Base-by-base conservation (phyloP, 2,797 vertebrate species). In the Phyllotis vaccarum region DNA sequence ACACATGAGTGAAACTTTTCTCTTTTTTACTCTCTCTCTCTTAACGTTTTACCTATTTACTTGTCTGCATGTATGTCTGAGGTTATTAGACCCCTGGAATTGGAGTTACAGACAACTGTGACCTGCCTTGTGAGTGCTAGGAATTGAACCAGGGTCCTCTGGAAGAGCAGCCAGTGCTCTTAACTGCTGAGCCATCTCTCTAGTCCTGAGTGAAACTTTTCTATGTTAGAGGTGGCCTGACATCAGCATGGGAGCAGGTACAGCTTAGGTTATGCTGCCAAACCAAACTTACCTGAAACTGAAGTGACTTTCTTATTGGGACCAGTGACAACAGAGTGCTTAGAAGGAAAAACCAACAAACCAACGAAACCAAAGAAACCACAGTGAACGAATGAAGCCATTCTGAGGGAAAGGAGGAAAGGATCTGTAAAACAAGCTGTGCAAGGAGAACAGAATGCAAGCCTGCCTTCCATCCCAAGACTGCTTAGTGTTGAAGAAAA, bases 351-450 rank as follows among this genome's bases (percentile, higher is more conserved):
- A 72, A 34, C 12, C 31, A 72, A 10, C 70, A 72, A 40, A 68
- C n/a, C 10, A 40, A 72, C 66, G 8, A 22, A 11, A 37, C 12
- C 27, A 27, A 64, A 64, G n/a, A 40, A 66, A 52, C 11, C 56
- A 4, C 62, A 82, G 78, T 56, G 79, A 95, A 81, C 93, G 82
- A 91, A 97, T 86, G 82, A 92, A 95, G 24, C 60, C 78, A 95
- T 89, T 89, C 74, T 83, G 86, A 93, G 60, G 58, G 86, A 93
- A 88, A 93, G 86, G 76, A 95, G 94, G 60, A 93, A 91, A 91
- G 79, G 16, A 60, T 37, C 89, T 90, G 70, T 54, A 86, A 14
- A 74, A 86, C 6, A 56, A 89, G 56, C 79, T 88, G 43, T 22
- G 87, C 60, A 87, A 74, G 62, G 86, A 78, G 93, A 96, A 95